These are phyloP conservation scores for Podiceps cristatus DNA, from an alignment of 2,113 vertebrate genomes.

Conservation along the genomic window DNA sequence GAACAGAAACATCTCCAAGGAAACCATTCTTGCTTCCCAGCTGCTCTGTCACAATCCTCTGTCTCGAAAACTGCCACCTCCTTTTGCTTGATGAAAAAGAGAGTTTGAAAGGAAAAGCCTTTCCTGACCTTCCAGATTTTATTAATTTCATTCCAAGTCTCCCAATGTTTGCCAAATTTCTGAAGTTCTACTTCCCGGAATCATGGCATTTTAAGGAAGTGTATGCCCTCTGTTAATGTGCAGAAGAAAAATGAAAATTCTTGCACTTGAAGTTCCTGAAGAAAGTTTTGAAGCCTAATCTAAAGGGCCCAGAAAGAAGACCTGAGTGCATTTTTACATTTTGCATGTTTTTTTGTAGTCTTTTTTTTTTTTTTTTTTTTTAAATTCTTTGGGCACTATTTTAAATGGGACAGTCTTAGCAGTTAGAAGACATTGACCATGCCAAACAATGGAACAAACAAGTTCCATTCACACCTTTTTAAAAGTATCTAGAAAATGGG, in stretches of 20 bases:
- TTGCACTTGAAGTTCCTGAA: not conserved
- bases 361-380: not conserved
- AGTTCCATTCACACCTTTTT: not conserved
- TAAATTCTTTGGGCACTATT: not conserved
- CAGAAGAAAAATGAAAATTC: not conserved
- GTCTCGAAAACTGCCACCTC: not conserved
- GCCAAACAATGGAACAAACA: not conserved
- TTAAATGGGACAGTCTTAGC: not conserved
- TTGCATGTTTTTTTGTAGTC: not conserved
- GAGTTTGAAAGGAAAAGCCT: not conserved
- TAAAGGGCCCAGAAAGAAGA: not conserved
- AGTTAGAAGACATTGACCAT: not conserved
- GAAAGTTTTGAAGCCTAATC: not conserved
- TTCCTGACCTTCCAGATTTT: not conserved
- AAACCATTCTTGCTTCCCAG: not conserved
- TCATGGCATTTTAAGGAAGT: not conserved
- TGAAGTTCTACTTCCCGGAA: not conserved
- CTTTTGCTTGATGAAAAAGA: not conserved
- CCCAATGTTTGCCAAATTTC: not conserved
- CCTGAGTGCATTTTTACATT: not conserved
- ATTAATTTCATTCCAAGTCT: not conserved
- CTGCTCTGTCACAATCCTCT: not conserved
- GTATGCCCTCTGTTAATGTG: not conserved
- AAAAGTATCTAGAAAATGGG: not conserved
- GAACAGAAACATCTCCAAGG: not conserved